phyloP scores from a whole-genome alignment of 2,113 vertebrate genomes.

The Struthidea cinerea region DNA sequence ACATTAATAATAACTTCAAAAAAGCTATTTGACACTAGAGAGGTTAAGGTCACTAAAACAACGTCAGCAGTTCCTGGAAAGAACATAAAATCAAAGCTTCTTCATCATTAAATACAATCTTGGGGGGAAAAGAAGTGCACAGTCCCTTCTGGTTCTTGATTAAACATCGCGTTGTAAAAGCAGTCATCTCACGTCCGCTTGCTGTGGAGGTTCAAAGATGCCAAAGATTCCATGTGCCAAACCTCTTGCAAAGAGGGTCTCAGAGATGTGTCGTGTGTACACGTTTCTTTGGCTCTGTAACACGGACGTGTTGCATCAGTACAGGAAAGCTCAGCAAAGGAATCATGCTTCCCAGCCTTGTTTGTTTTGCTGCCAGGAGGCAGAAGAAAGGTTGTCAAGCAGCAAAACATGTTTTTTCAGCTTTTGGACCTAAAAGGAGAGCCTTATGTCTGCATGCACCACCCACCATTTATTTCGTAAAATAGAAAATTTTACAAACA shows the following conservation, averaged over 20 bases:
- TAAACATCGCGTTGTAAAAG: neutral
- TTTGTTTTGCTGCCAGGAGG: neutral
- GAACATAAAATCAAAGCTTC: neutral
- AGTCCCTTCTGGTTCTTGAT: neutral
- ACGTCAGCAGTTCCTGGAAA: neutral
- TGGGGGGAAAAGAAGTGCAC: neutral
- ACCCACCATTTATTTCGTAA: neutral
- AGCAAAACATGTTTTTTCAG: neutral
- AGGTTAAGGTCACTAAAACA: neutral
- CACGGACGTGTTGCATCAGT: accelerated
- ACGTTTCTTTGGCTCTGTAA: neutral
- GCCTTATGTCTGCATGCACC: neutral
- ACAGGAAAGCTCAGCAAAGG: neutral
- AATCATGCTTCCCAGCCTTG: neutral
- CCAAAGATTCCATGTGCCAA: neutral
- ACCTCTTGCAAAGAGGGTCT: neutral
- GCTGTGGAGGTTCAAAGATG: neutral
- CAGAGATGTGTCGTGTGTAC: neutral
- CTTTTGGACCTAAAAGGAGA: neutral
- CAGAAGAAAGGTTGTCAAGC: neutral
- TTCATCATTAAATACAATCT: neutral
- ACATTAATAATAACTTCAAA: neutral
- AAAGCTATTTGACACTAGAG: neutral
- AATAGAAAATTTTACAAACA: neutral
- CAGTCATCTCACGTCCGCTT: neutral